These are phyloP conservation scores for Danio aesculapii DNA, from an alignment of 2,797 vertebrate genomes.

Conservation along the genomic window DNA sequence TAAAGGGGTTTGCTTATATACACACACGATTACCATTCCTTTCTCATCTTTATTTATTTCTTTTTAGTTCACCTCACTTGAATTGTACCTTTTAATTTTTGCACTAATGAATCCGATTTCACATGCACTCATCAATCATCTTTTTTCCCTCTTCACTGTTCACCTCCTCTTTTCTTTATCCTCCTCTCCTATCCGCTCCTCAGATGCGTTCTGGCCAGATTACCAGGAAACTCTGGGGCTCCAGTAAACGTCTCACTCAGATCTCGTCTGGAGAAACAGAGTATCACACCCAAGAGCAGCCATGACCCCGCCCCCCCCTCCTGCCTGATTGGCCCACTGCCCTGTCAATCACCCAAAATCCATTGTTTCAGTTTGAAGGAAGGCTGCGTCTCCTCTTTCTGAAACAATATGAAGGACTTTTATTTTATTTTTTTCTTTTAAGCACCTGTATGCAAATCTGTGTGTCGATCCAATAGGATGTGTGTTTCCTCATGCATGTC, in stretches of 20 bases:
- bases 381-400: conserved; percentile 20
- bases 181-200: conserved; percentile 72
- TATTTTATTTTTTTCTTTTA: not conserved
- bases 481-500: conserved; percentile 31
- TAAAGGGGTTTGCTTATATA: not conserved
- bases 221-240: conserved; percentile 96
- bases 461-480: conserved; percentile 17
- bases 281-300: conserved; percentile 89
- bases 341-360: conserved; percentile 67
- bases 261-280: conserved; percentile 95
- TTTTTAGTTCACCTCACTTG: conserved; percentile 37
- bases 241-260: conserved; percentile 93
- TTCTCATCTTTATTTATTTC: conserved; percentile 14
- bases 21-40: not conserved
- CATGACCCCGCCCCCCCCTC: conserved; percentile 70
- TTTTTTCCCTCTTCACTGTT: conserved; percentile 62
- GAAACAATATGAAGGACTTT: conserved; percentile 42
- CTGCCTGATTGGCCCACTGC: conserved; percentile 68
- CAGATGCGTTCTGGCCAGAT: conserved; percentile 96
- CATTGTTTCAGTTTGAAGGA: conserved; percentile 44
- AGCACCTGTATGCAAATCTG: conserved; percentile 19
- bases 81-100: conserved; percentile 56
- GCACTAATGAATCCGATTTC: conserved; percentile 60
- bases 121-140: conserved; percentile 74
- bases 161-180: conserved; percentile 20